Evolutionary conservation across 2,113 vertebrate species (phyloP).

Genomic region (Rhodinocichla rosea): DNA sequence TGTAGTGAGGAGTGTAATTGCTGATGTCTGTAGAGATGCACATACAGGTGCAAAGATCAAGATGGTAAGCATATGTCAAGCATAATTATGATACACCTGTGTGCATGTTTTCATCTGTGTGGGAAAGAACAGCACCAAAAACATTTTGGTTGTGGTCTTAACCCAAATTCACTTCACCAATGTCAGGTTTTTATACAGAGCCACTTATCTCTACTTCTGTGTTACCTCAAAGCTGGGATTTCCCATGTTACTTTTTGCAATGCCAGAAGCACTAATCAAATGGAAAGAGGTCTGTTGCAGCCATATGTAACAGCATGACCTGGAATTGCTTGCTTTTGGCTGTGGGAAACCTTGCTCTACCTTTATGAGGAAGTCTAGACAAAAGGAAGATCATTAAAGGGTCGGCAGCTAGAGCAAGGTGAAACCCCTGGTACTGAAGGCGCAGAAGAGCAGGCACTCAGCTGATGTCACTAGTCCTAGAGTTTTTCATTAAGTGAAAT

Average conservation of each 20-base stretch:
- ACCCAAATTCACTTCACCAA: slow-evolving; percentile 27
- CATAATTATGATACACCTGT: neutral
- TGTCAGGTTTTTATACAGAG: slow-evolving; percentile 11
- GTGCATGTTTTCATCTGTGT: neutral
- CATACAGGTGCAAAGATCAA: neutral
- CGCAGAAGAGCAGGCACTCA: neutral
- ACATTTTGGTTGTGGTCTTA: slow-evolving; percentile 5
- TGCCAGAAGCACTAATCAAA: slow-evolving; percentile 8
- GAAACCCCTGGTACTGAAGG: neutral
- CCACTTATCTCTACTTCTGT: slow-evolving; percentile 1
- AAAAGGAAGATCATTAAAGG: neutral
- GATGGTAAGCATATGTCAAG: neutral
- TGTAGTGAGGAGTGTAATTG: neutral
- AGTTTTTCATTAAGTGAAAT: neutral
- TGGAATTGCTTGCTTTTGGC: slow-evolving; percentile 10
- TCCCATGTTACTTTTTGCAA: slow-evolving; percentile 23
- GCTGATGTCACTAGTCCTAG: neutral
- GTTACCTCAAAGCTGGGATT: slow-evolving; percentile 47
- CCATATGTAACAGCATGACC: neutral
- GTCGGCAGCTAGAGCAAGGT: neutral
- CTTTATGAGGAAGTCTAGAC: neutral
- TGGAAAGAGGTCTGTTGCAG: slow-evolving; percentile 8
- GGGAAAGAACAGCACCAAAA: neutral
- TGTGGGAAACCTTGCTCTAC: neutral
- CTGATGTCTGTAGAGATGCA: neutral